These are phyloP conservation scores for Hyperoodon ampullatus DNA, from an alignment of 2,113 vertebrate species.

Conservation along the genomic window DNA sequence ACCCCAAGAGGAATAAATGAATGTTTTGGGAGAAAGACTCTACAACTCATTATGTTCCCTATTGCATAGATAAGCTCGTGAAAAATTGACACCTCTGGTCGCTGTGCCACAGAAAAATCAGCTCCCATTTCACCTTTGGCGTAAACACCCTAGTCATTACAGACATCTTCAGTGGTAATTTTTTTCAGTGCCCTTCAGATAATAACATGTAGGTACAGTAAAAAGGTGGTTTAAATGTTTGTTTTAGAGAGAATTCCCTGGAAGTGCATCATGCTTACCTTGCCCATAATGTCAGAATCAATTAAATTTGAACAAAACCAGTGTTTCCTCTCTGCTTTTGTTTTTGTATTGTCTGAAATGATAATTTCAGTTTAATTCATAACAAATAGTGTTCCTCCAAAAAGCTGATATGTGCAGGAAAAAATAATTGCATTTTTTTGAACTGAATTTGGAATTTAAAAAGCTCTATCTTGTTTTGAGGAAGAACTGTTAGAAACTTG, in stretches of 20 bases:
- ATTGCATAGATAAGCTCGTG: not conserved
- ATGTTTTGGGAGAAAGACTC: not conserved
- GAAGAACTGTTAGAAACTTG: slow-evolving; percentile 1
- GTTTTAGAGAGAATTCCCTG: not conserved
- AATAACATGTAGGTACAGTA: not conserved
- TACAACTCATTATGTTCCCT: not conserved
- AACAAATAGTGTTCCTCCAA: not conserved
- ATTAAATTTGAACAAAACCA: not conserved
- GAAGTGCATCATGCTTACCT: not conserved
- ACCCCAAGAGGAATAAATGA: not conserved
- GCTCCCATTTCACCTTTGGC: not conserved
- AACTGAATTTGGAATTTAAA: slow-evolving; percentile 30
- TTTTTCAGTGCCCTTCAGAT: not conserved
- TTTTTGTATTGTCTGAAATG: not conserved
- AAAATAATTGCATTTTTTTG: not conserved
- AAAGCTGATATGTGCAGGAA: not conserved
- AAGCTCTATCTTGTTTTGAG: not conserved
- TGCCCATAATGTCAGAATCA: not conserved
- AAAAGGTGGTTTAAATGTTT: not conserved
- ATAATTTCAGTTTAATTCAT: slow-evolving; percentile 21
- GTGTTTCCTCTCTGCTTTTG: not conserved
- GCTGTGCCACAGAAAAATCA: not conserved
- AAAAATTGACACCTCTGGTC: not conserved
- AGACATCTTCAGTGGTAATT: not conserved
- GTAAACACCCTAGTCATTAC: not conserved